Evolutionary conservation across 1,140 invertebrate genomes (phyloP).

Genomic region (Ridgeia piscesae): DNA sequence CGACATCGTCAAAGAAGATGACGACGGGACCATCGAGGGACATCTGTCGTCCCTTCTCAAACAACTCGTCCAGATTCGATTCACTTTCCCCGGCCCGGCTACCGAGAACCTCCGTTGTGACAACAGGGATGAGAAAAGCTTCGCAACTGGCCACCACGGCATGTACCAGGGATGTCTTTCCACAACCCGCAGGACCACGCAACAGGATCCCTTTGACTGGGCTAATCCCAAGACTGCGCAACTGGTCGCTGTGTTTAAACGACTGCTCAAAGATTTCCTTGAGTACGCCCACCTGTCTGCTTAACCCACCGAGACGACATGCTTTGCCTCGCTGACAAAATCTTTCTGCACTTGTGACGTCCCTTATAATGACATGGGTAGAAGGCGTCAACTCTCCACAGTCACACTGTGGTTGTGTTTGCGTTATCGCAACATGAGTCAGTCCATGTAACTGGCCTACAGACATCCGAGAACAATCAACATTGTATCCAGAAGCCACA

Average conservation of each 20-base stretch:
- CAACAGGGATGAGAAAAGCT: constrained; percentile 41
- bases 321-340: constrained; percentile 30
- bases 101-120: constrained; percentile 47
- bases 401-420: constrained; percentile 8
- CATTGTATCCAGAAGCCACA: constrained; percentile 31
- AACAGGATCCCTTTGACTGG: constrained; percentile 42
- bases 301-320: constrained; percentile 39
- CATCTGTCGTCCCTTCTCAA: constrained; percentile 38
- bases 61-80: constrained; percentile 40
- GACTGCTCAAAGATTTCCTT: constrained; percentile 40
- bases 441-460: constrained; percentile 39
- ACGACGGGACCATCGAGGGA: constrained; percentile 47
- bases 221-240: constrained; percentile 27
- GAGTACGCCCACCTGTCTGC: constrained; percentile 34
- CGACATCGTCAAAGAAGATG: constrained; percentile 53
- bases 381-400: constrained; percentile 25
- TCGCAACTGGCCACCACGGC: constrained; percentile 36
- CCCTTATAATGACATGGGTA: constrained; percentile 34
- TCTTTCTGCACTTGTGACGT: constrained; percentile 39
- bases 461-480: constrained; percentile 34
- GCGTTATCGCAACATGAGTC: constrained; percentile 31
- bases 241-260: constrained; percentile 20
- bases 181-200: constrained; percentile 50
- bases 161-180: constrained; percentile 48
- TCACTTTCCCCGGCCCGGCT: constrained; percentile 48